Base-by-base conservation (phyloP, 2,888 invertebrate genomes). In the Plagodis pulveraria region DNA sequence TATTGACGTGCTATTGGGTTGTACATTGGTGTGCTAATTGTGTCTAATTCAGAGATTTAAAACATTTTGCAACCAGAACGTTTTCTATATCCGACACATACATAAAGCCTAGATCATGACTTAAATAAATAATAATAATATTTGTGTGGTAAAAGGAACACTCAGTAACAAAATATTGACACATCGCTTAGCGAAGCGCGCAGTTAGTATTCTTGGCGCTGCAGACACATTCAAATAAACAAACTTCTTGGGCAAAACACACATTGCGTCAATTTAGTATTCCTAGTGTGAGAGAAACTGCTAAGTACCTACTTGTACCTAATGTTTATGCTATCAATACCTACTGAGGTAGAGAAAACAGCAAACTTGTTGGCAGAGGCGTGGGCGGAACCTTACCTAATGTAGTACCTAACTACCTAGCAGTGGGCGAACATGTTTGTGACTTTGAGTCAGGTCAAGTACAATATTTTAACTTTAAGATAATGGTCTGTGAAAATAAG, bases 341-440 rank as follows among this genome's bases (percentile, higher is more conserved):
- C 0, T 11, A 42, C 11, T 38, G 40, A 50, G 12, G 41, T 47
- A 56, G 52, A 57, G 60, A 66, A 63, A 59, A 59, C 62, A 54
- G 61, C 58, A 40, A 59, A 46, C 55, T 34, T 43, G 50, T 49
- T 42, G 55, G 44, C 36, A 44, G 52, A 58, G 9, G 64, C 66
- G 68, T 68, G 57, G 68, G 68, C 43, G 6, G 60, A 32, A 22
- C 10, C 42, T 12, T 33, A 40, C 8, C 45, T 46, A 40, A 45
- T 6, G 54, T 56, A 43, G 5, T 40, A 9, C 5, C 12, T 42
- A 41, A 5, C 41, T n/a, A n/a, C 5, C 40, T 40, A 1, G 51
- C 45, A 43, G 69, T 70, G 62, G 69, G 69, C 66, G 70, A 64
- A 65, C 66, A 54, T 59, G 66, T 57, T 56, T 58, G 56, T 55